Percentiles rank a stretch among this genome's conserved stretches.
phyloP scores from a whole-genome alignment of 2,797 vertebrate genomes.

The Rousettus madagascariensis region DNA sequence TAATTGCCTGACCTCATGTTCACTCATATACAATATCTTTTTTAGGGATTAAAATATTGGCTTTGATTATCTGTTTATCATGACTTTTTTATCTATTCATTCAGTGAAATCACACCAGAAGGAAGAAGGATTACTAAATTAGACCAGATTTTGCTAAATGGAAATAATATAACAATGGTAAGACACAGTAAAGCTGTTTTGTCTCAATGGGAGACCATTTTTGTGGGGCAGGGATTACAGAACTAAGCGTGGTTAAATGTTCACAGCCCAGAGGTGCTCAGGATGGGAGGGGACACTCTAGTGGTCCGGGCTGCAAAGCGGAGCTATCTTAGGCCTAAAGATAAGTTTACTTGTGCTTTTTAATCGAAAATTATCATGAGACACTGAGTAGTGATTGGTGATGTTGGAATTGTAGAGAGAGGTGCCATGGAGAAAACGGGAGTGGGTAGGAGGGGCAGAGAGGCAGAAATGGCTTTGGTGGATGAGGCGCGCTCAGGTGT shows the following conservation, averaged over 20 bases:
- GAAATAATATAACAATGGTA: slow-evolving; percentile 98
- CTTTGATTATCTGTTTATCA: slow-evolving; percentile 36
- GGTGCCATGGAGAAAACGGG: not conserved
- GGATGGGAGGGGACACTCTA: not conserved
- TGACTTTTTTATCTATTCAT: slow-evolving; percentile 51
- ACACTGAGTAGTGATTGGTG: not conserved
- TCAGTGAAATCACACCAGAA: slow-evolving; percentile 95
- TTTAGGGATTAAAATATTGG: not conserved
- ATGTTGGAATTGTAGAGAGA: not conserved
- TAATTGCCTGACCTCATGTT: slow-evolving; percentile 2
- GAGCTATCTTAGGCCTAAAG: not conserved
- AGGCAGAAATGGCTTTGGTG: not conserved
- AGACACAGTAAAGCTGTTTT: slow-evolving; percentile 53
- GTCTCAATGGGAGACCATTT: not conserved
- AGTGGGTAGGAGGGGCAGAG: not conserved
- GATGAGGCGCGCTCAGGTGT: not conserved
- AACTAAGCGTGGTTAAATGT: not conserved
- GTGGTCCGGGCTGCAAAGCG: not conserved
- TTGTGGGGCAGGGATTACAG: not conserved
- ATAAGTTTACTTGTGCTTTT: slow-evolving; percentile 17
- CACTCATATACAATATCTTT: slow-evolving; percentile 6
- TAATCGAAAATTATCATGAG: not conserved
- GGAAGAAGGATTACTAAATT: slow-evolving; percentile 96
- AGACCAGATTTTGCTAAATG: slow-evolving; percentile 96
- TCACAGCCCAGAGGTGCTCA: not conserved